A percentile compares a stretch with the other conserved stretches of the same genome.
Evolutionary conservation across 2,113 vertebrate genomes (phyloP).

Genomic region (Hemicordylus capensis): DNA sequence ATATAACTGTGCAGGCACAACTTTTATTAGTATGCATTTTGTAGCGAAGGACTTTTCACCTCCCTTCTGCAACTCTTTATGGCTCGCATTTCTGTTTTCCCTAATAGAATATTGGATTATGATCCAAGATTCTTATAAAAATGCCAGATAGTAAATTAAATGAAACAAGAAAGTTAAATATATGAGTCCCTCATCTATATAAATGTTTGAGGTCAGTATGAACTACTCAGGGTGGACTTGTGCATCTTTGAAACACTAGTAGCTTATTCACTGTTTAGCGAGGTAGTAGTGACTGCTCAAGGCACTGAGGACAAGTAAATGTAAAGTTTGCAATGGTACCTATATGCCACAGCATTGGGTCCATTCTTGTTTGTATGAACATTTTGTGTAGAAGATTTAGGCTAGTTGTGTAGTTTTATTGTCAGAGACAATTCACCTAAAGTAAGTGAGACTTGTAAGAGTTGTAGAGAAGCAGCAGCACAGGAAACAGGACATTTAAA

Average conservation of each 20-base stretch:
- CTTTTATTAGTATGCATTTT: neutral
- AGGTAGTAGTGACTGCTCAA: neutral
- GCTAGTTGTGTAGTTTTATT: neutral
- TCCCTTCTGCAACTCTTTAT: neutral
- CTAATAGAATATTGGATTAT: neutral
- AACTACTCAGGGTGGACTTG: neutral
- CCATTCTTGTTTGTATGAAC: neutral
- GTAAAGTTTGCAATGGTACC: neutral
- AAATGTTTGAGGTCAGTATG: neutral
- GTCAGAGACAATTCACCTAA: too few species aligned
- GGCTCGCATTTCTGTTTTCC: neutral
- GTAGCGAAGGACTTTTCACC: neutral
- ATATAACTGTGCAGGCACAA: neutral
- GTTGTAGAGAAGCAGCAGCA: too few species aligned
- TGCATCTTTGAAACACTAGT: neutral
- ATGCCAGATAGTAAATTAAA: slow-evolving; percentile 1
- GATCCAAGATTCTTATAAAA: neutral
- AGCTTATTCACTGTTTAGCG: neutral
- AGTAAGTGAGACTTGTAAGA: too few species aligned
- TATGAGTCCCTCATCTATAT: neutral
- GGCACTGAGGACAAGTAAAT: neutral
- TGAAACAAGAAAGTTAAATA: slow-evolving; percentile 40
- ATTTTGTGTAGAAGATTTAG: neutral
- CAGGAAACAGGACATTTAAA: too few species aligned
- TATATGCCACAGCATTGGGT: neutral